Percentiles rank a stretch among this genome's conserved stretches.
These are phyloP conservation scores for Cyanistes caeruleus DNA, from an alignment of 2,113 vertebrate genomes.

Conservation along the genomic window DNA sequence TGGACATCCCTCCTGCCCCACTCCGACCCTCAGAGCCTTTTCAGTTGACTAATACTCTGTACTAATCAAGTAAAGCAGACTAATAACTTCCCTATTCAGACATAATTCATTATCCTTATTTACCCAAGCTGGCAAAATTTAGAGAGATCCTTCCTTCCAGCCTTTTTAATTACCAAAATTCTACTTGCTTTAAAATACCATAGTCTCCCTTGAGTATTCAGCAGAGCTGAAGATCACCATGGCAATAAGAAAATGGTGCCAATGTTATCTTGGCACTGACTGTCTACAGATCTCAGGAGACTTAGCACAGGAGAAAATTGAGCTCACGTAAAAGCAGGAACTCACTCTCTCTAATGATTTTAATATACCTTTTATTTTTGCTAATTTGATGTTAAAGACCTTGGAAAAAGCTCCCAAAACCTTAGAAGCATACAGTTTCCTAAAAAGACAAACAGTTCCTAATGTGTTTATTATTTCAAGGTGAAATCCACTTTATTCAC, in stretches of 20 bases:
- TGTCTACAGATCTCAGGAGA: slow-evolving; percentile 71
- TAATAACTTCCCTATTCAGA: slow-evolving; percentile 42
- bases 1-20: background rate
- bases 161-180: slow-evolving; percentile 81
- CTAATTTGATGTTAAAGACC: slow-evolving; percentile 62
- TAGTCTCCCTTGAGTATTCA: slow-evolving; percentile 71
- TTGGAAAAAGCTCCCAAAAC: background rate
- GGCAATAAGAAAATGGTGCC: slow-evolving; percentile 80
- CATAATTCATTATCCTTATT: slow-evolving; percentile 66
- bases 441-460: slow-evolving; percentile 52
- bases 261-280: slow-evolving; percentile 71
- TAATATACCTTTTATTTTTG: slow-evolving; percentile 63
- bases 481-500: background rate
- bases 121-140: slow-evolving; percentile 65
- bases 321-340: slow-evolving; percentile 61
- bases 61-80: slow-evolving; percentile 33
- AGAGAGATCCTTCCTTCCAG: slow-evolving; percentile 72
- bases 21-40: background rate
- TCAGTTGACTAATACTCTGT: background rate
- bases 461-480: background rate
- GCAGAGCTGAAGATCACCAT: slow-evolving; percentile 79
- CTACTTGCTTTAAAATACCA: slow-evolving; percentile 79
- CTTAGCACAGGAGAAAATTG: slow-evolving; percentile 66
- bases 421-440: slow-evolving; percentile 24
- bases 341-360: slow-evolving; percentile 24